Base-by-base conservation (phyloP, 2,888 invertebrate species). In the Tinea pellionella region DNA sequence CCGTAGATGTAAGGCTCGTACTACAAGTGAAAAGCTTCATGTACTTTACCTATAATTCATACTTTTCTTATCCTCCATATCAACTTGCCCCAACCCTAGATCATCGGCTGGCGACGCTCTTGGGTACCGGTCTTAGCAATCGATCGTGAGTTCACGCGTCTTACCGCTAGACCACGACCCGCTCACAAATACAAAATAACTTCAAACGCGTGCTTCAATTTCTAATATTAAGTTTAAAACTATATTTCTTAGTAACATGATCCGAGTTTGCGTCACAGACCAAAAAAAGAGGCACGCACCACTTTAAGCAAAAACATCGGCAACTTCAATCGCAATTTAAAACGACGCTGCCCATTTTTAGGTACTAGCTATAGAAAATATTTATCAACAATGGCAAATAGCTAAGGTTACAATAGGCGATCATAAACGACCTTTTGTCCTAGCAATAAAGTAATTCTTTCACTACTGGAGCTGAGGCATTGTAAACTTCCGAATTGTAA, bases 401-500 rank as follows among this genome's bases (percentile, higher is more conserved):
- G 63, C 67, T 67, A 62, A 32, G 59, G 62, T 61, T 68, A 81
- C 80, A 80, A 81, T 64, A 64, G 60, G 32, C 13, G 61, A 65
- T 75, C 70, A 72, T 85, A 86, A 85, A 85, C 69, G 67, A 70
- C 69, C 68, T 80, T 85, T 84, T 76, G 78, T 69, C 70, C 68
- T 63, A 67, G 74, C 76, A 83, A 83, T 85, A 83, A 80, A 78
- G 70, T 74, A 70, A 85, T 84, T 79, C 69, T 64, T 72, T 77
- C 80, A 18, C 86, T 85, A 85, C 85, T 80, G 86, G 80, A 74
- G 72, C 67, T 66, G 63, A 61, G 70, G 24, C 63, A 77, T 81
- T 80, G 80, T 82, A 75, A 77, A 83, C 80, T 80, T 78, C 81
- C 79, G 78, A 84, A 78, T 79, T 78, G 77, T 79, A 76, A 73